phyloP scores from a whole-genome alignment of 1,140 invertebrate species.

The Tetragonula clypearis region DNA sequence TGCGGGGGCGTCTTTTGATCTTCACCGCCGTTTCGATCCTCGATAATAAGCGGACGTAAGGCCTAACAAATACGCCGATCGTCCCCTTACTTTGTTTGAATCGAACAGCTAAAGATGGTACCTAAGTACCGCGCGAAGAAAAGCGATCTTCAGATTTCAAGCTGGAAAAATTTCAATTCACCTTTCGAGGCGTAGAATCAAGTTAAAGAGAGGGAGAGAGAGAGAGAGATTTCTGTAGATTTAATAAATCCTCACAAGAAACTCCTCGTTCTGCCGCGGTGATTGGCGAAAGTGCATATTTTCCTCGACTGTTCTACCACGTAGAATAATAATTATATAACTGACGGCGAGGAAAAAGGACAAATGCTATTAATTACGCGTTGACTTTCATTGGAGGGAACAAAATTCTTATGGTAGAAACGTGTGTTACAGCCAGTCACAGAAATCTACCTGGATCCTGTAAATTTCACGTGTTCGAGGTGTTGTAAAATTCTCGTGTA shows the following conservation, averaged over 20 bases:
- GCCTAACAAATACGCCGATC: too few relatives aligned
- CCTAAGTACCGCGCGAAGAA: neutral
- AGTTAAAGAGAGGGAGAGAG: neutral
- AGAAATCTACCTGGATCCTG: neutral
- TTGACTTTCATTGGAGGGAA: too few relatives aligned
- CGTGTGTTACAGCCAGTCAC: too few relatives aligned
- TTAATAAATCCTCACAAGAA: neutral
- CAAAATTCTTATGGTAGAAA: neutral
- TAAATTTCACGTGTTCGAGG: too few relatives aligned
- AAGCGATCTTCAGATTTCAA: neutral
- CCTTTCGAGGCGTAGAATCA: neutral
- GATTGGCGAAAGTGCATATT: slow-evolving; percentile 17
- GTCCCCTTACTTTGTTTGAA: neutral
- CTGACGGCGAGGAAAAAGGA: neutral
- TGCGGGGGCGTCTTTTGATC: slow-evolving; percentile 73
- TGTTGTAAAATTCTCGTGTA: too few relatives aligned
- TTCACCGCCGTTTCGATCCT: slow-evolving; percentile 41
- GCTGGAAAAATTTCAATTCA: neutral
- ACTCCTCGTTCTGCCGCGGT: neutral
- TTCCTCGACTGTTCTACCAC: neutral
- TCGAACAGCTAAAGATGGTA: neutral
- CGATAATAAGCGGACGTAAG: slow-evolving; percentile 14
- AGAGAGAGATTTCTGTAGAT: neutral
- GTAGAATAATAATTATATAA: neutral
- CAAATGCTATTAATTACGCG: slow-evolving; percentile 4